phyloP scores from a whole-genome alignment of 2,888 invertebrate genomes.

The Drosophila acutilabella region DNA sequence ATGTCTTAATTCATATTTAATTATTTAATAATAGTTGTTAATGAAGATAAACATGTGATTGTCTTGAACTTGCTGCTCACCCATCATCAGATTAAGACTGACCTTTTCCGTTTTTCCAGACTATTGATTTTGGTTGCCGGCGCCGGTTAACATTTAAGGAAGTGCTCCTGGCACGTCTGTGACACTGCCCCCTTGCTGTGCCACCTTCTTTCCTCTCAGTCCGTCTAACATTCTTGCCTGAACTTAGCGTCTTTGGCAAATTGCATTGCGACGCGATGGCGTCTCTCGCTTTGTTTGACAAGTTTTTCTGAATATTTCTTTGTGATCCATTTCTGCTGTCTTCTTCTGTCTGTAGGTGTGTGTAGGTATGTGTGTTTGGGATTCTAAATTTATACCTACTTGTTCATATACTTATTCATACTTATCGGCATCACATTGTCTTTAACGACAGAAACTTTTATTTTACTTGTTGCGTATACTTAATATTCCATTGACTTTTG shows the following conservation, averaged over 20 bases:
- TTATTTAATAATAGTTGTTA: constrained; percentile 19
- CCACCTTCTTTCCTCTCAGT: not conserved
- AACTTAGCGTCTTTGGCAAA: constrained; percentile 20
- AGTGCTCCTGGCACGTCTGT: not conserved
- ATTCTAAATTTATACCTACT: constrained; percentile 5
- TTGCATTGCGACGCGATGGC: constrained; percentile 42
- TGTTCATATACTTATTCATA: constrained; percentile 1
- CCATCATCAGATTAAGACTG: constrained; percentile 19
- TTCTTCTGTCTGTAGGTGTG: not conserved
- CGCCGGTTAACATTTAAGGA: constrained; percentile 50
- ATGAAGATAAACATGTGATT: not conserved
- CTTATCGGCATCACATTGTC: not conserved
- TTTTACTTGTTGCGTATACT: constrained; percentile 4
- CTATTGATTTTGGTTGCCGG: constrained; percentile 63
- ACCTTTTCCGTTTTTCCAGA: constrained; percentile 25
- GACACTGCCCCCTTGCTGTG: not conserved
- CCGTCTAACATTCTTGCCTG: not conserved
- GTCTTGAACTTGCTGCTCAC: not conserved
- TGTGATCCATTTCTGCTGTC: constrained; percentile 15
- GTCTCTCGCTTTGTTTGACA: constrained; percentile 47
- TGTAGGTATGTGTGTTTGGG: not conserved
- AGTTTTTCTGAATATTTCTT: constrained; percentile 28
- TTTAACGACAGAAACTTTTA: constrained; percentile 7
- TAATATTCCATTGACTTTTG: constrained; percentile 4
- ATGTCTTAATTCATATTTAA: constrained; percentile 36